Conservation (phyloP, 1,140 invertebrate species). For the Notospermus geniculatus region DNA sequence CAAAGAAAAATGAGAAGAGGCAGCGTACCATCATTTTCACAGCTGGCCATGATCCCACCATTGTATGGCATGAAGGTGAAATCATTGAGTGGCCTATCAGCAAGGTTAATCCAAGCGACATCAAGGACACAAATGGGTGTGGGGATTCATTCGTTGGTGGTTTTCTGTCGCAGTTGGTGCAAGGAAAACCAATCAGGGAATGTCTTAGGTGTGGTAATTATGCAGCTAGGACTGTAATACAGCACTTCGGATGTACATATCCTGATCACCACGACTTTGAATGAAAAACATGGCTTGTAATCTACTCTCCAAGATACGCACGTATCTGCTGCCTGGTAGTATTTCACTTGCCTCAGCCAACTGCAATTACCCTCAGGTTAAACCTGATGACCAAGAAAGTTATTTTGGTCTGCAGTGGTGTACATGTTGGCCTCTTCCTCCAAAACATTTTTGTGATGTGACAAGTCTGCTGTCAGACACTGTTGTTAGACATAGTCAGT, state of each 20-base stretch:
- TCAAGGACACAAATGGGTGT: conserved; percentile 91
- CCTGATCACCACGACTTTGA: conserved; percentile 40
- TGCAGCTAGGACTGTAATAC: conserved; percentile 48
- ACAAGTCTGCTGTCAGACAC: too few relatives aligned
- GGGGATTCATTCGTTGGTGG: conserved; percentile 97
- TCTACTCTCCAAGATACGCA: too few relatives aligned
- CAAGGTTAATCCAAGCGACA: conserved; percentile 31
- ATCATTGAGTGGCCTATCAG: conserved; percentile 33
- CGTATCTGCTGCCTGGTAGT: too few relatives aligned
- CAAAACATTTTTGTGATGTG: too few relatives aligned
- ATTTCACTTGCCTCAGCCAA: too few relatives aligned
- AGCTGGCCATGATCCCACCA: conserved; percentile 81
- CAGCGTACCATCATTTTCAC: conserved; percentile 82
- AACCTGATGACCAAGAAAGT: too few relatives aligned
- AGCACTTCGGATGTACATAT: conserved; percentile 49
- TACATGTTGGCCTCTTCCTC: too few relatives aligned
- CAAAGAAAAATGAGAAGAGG: conserved; percentile 71
- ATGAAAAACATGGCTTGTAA: conserved; percentile 7
- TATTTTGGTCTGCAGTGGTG: too few relatives aligned
- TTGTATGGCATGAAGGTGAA: conserved; percentile 66
- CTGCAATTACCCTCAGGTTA: too few relatives aligned
- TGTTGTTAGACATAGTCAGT: too few relatives aligned
- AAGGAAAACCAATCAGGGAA: conserved; percentile 69
- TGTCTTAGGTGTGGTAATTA: conserved; percentile 78
- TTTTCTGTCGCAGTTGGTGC: conserved; percentile 87